These are phyloP conservation scores for Capitella teleta DNA, from an alignment of 1,140 invertebrate genomes.

Conservation along the genomic window DNA sequence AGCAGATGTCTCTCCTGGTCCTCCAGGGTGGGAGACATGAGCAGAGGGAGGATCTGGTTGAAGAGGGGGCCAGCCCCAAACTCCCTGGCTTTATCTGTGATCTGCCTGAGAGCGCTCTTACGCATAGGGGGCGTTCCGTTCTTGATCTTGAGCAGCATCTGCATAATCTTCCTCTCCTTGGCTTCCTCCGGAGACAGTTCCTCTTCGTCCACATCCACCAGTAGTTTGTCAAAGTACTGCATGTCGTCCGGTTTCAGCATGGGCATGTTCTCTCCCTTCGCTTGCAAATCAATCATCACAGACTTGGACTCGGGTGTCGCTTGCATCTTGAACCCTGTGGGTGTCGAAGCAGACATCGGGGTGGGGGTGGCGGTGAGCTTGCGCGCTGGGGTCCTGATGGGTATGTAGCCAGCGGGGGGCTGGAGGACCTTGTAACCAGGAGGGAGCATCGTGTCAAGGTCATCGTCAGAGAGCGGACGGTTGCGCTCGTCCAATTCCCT, in stretches of 20 bases:
- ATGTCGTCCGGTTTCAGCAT: slow-evolving; percentile 99
- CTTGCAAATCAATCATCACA: slow-evolving; percentile 88
- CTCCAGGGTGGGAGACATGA: slow-evolving; percentile 98
- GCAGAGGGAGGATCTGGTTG: slow-evolving; percentile 93
- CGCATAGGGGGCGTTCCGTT: slow-evolving; percentile 99
- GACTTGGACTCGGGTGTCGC: slow-evolving; percentile 54
- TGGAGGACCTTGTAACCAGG: slow-evolving; percentile 91
- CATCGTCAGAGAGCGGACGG: slow-evolving; percentile 88
- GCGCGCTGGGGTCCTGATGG: slow-evolving; percentile 90
- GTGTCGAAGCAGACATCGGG: slow-evolving; percentile 75
- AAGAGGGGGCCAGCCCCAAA: slow-evolving; percentile 97
- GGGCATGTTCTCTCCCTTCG: slow-evolving; percentile 89
- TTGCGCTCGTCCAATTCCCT: slow-evolving; percentile 97
- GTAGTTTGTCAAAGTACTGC: slow-evolving; percentile 97
- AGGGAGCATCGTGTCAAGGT: slow-evolving; percentile 93
- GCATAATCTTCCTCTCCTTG: slow-evolving; percentile 99
- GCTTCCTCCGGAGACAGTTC: slow-evolving; percentile 87
- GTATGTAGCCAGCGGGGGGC: slow-evolving; percentile 90
- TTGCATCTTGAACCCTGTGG: slow-evolving; percentile 86
- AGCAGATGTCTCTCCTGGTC: slow-evolving; percentile 98
- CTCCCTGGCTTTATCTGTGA: slow-evolving; percentile 96
- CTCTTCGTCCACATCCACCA: slow-evolving; percentile 97
- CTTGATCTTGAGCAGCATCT: slow-evolving; percentile 94
- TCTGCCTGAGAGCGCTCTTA: slow-evolving; percentile 89
- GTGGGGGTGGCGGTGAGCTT: slow-evolving; percentile 97